These are phyloP conservation scores for Parazoanthus darwini DNA, from an alignment of 92 coral and sea anemone genomes.

Conservation along the genomic window DNA sequence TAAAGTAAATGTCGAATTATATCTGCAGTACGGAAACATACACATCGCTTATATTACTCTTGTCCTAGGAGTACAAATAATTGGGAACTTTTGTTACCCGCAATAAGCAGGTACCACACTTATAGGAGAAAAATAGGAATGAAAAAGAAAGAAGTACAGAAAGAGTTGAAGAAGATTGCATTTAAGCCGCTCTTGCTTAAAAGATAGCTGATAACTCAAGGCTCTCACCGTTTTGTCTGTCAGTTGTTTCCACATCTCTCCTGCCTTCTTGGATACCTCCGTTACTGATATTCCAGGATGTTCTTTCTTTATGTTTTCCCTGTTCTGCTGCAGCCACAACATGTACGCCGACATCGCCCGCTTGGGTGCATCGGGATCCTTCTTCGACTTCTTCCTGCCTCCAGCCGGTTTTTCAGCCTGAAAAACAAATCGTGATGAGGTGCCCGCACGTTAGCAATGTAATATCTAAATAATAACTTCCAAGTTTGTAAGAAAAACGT, in stretches of 20 bases:
- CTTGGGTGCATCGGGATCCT: conserved; percentile 96
- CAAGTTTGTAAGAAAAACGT: not conserved
- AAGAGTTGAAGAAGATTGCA: too few relatives aligned
- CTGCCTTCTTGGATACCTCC: conserved; percentile 85
- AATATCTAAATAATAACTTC: not conserved
- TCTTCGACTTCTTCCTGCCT: conserved; percentile 68
- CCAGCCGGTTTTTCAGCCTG: conserved; percentile 17
- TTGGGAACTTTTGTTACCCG: too few relatives aligned
- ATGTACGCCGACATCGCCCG: conserved; percentile 89
- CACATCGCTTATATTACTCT: too few relatives aligned
- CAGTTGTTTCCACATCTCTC: conserved; percentile 86
- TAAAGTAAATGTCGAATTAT: too few relatives aligned
- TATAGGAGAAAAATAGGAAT: too few relatives aligned
- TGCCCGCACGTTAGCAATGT: too few relatives aligned
- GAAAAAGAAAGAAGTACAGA: too few relatives aligned
- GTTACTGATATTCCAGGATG: conserved; percentile 92
- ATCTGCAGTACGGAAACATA: too few relatives aligned
- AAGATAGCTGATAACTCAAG: not conserved
- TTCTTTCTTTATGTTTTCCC: conserved; percentile 79
- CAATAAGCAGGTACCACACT: too few relatives aligned
- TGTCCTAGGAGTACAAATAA: too few relatives aligned
- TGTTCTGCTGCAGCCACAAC: conserved; percentile 78
- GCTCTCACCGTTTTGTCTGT: conserved; percentile 82
- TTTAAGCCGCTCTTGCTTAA: too few relatives aligned
- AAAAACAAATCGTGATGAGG: not conserved